phyloP scores from a whole-genome alignment of 2,797 vertebrate genomes.

The Apogon hyalosoma region DNA sequence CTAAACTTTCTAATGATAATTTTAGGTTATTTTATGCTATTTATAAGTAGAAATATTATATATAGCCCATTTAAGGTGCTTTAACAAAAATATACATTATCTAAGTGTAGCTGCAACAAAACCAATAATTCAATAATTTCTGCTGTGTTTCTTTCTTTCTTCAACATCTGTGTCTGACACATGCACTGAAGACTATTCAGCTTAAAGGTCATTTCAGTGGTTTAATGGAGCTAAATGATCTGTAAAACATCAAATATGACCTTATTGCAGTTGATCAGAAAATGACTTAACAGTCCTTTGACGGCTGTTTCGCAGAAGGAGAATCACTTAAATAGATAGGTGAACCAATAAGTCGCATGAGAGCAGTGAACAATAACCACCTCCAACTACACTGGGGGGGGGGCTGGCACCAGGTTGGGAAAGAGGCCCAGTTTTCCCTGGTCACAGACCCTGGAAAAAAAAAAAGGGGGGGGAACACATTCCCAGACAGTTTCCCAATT shows the following conservation, averaged over 20 bases:
- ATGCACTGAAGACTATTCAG: too few relatives aligned
- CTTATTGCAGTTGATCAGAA: conserved; percentile 16
- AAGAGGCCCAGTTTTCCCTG: conserved; percentile 67
- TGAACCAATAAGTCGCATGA: conserved; percentile 18
- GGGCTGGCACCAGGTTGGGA: conserved; percentile 65
- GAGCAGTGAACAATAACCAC: conserved; percentile 29
- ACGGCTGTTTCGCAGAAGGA: background rate
- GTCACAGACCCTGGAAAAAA: conserved; percentile 53
- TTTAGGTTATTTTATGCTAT: too few relatives aligned
- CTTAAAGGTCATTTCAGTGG: conserved; percentile 32
- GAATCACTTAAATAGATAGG: conserved; percentile 7
- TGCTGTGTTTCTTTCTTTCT: background rate
- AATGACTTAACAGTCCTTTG: conserved; percentile 5
- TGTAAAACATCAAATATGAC: background rate
- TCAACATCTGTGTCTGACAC: background rate
- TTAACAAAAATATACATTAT: background rate
- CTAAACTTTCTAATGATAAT: too few relatives aligned
- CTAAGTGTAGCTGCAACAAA: background rate
- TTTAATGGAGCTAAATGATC: conserved; percentile 20
- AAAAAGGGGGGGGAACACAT: conserved; percentile 48
- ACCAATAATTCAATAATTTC: too few relatives aligned
- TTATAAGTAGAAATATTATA: too few relatives aligned
- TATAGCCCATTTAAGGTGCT: too few relatives aligned
- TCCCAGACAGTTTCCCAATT: conserved; percentile 78
- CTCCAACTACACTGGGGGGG: conserved; percentile 30